These are phyloP conservation scores for Noctua janthina DNA, from an alignment of 2,888 invertebrate species.

Conservation along the genomic window DNA sequence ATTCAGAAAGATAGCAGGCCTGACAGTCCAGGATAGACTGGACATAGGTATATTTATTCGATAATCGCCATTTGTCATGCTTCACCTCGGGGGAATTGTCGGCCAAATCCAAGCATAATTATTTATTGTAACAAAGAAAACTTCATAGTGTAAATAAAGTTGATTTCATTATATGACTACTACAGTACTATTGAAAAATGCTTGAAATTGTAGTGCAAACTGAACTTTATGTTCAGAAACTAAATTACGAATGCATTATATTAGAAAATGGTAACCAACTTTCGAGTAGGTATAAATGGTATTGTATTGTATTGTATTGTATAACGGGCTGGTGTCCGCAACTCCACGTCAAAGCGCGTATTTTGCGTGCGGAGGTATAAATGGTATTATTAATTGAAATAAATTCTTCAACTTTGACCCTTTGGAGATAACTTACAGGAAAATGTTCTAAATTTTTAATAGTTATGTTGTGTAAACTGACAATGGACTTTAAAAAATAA, in stretches of 20 bases:
- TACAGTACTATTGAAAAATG: neutral
- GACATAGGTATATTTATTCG: neutral
- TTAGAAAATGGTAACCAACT: neutral
- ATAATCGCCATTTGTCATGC: neutral
- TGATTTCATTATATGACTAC: neutral
- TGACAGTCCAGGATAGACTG: neutral
- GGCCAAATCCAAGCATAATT: neutral
- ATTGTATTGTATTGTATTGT: too few relatives aligned
- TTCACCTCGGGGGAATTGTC: neutral
- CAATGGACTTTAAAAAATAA: neutral
- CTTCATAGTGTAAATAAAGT: neutral
- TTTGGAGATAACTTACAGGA: slow-evolving; percentile 17
- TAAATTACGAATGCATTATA: neutral
- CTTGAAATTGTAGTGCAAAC: neutral
- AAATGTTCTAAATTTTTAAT: neutral
- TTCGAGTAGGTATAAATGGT: neutral
- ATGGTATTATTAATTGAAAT: slow-evolving; percentile 20
- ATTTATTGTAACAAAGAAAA: neutral
- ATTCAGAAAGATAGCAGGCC: neutral
- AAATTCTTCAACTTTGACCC: slow-evolving; percentile 40
- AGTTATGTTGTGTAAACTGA: neutral
- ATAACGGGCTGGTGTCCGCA: too few relatives aligned
- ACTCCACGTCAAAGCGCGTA: too few relatives aligned
- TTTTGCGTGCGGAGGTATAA: neutral
- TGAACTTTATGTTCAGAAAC: neutral